These are phyloP conservation scores for Polyommatus icarus DNA, from an alignment of 2,888 invertebrate genomes.

Conservation along the genomic window DNA sequence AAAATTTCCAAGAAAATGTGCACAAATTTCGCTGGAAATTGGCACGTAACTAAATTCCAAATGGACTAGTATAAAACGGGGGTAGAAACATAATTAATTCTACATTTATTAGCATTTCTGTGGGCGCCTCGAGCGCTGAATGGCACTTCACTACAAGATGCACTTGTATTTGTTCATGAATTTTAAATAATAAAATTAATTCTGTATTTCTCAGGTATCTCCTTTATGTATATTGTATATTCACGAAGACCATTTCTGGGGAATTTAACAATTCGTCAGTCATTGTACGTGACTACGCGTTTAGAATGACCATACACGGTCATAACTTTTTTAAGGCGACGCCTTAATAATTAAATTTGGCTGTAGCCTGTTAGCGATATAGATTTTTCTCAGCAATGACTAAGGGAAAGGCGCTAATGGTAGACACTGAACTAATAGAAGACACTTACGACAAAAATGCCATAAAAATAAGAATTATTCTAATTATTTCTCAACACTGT, in stretches of 20 bases:
- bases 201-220: neutral
- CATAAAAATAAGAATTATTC: no score
- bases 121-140: slow-evolving; percentile 13
- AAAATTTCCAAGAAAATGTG: neutral
- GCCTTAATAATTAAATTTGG: no score
- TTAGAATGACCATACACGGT: no score
- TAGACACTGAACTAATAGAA: no score
- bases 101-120: slow-evolving; percentile 21
- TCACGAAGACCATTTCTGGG: neutral
- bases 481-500: no score
- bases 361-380: no score
- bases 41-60: neutral
- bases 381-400: no score
- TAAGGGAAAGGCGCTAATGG: no score
- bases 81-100: slow-evolving; percentile 20
- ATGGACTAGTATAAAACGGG: slow-evolving; percentile 1
- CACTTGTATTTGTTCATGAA: slow-evolving; percentile 16
- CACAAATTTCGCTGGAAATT: neutral
- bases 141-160: slow-evolving; percentile 2
- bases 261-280: neutral
- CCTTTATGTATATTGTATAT: neutral
- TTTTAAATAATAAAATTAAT: slow-evolving; percentile 19
- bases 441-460: no score
- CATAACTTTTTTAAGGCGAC: no score
- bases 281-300: neutral